A percentile compares a stretch with the other conserved stretches of the same genome.
phyloP scores from a whole-genome alignment of 1,140 invertebrate species.

The Drosophila funebris region DNA sequence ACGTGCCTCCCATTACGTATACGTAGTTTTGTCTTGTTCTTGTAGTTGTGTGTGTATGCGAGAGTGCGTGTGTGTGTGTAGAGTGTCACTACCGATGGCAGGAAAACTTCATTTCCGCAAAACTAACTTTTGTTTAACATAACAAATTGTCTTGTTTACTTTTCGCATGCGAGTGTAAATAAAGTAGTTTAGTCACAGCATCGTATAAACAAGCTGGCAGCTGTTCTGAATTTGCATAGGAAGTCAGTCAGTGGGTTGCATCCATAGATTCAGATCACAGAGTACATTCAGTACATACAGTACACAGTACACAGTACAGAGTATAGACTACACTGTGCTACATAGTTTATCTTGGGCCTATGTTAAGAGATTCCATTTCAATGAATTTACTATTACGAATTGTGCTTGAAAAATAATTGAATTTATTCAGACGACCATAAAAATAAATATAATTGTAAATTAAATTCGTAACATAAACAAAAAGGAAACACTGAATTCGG shows the following conservation, averaged over 20 bases:
- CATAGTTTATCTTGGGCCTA: slow-evolving; percentile 21
- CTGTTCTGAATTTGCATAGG: slow-evolving; percentile 47
- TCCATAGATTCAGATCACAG: neutral
- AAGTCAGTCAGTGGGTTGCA: neutral
- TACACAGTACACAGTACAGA: too few species aligned
- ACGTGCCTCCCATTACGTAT: slow-evolving; percentile 16
- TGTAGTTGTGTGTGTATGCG: slow-evolving; percentile 24
- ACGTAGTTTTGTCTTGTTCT: slow-evolving; percentile 1
- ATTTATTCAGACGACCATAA: slow-evolving; percentile 41
- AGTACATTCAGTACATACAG: too few species aligned
- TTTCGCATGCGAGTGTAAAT: slow-evolving; percentile 64
- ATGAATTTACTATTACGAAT: slow-evolving; percentile 49
- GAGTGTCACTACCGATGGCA: slow-evolving; percentile 60
- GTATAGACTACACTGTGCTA: neutral
- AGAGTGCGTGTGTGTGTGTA: slow-evolving; percentile 32
- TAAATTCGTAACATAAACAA: slow-evolving; percentile 74
- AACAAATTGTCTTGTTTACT: slow-evolving; percentile 81
- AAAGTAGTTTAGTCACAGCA: slow-evolving; percentile 26
- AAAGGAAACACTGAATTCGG: slow-evolving; percentile 51
- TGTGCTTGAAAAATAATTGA: slow-evolving; percentile 60
- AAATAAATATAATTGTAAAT: slow-evolving; percentile 78
- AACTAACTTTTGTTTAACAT: slow-evolving; percentile 81
- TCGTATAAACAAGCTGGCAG: slow-evolving; percentile 39
- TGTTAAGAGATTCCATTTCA: slow-evolving; percentile 55
- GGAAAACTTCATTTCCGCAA: slow-evolving; percentile 81